A percentile compares a stretch with the other conserved stretches of the same genome.
Conservation (phyloP, 2,113 vertebrate genomes). For the Pterophyllum scalare region DNA sequence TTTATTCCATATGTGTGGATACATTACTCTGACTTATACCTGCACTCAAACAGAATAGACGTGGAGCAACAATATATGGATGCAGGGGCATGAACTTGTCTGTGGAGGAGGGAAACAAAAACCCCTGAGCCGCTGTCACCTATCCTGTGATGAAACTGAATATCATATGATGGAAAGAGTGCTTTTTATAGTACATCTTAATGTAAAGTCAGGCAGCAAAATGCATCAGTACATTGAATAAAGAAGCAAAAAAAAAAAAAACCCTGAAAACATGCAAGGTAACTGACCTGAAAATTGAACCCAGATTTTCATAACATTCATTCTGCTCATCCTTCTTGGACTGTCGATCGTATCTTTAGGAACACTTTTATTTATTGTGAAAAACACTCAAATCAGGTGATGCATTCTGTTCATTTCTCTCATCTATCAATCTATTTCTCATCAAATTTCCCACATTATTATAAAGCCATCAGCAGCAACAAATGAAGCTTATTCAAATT, state of each 20-base stretch:
- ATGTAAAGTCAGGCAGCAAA: not conserved
- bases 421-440: not conserved
- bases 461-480: not conserved
- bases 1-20: constrained; percentile 38
- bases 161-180: not conserved
- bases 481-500: not conserved
- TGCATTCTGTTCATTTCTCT: not conserved
- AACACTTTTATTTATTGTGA: not conserved
- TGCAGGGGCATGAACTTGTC: not conserved
- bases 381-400: not conserved
- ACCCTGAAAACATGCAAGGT: not conserved
- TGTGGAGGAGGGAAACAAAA: not conserved
- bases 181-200: not conserved
- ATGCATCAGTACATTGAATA: not conserved
- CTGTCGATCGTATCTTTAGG: not conserved
- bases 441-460: not conserved
- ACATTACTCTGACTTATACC: not conserved
- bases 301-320: not conserved
- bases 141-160: not conserved
- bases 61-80: not conserved
- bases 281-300: not conserved
- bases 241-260: not conserved
- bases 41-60: not conserved
- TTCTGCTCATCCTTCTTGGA: too few species aligned
- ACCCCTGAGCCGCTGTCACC: not conserved